These are phyloP conservation scores for Deilephila elpenor DNA, from an alignment of 2,888 invertebrate species.

Conservation along the genomic window DNA sequence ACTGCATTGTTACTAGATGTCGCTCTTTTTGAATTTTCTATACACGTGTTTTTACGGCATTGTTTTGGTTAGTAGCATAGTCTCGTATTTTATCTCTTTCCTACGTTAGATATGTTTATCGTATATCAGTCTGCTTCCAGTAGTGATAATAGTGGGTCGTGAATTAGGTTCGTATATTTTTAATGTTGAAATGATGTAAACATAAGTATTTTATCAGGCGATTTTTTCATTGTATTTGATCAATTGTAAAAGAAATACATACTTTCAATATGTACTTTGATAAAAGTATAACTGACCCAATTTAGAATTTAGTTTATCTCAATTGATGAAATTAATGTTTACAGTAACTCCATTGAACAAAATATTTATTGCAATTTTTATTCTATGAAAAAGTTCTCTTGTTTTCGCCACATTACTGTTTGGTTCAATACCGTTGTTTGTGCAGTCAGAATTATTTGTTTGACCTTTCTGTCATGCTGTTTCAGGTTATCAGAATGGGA, in stretches of 20 bases:
- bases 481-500: slow-evolving; percentile 55
- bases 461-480: neutral
- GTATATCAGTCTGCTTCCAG: slow-evolving; percentile 14
- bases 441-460: slow-evolving; percentile 1
- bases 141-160: neutral
- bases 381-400: no score
- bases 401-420: no score
- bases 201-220: neutral
- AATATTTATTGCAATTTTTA: neutral
- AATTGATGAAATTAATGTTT: neutral
- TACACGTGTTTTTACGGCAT: neutral
- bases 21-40: neutral
- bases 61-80: neutral
- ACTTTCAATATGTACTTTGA: neutral
- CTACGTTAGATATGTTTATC: neutral
- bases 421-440: neutral
- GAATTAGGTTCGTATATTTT: slow-evolving; percentile 2
- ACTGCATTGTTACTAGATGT: neutral
- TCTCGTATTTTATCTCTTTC: neutral
- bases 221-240: neutral
- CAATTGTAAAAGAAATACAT: neutral
- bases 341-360: neutral
- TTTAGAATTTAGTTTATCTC: neutral
- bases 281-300: neutral
- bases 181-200: neutral